Percentiles rank a stretch among this genome's conserved stretches.
Conservation (phyloP, 2,113 vertebrate species). For the Arvicanthis niloticus region DNA sequence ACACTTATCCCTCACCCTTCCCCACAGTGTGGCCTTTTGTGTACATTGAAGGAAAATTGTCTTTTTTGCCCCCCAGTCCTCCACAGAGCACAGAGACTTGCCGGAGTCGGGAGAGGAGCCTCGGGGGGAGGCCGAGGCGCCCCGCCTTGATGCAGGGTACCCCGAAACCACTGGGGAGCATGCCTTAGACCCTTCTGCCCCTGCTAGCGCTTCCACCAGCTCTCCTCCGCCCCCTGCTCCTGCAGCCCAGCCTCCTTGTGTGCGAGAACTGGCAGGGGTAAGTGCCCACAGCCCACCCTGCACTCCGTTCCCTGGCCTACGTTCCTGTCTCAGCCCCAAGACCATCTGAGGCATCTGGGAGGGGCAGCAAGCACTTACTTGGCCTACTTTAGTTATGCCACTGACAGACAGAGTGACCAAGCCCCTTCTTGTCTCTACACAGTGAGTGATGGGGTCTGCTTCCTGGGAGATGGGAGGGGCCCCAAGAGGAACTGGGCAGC, state of each 20-base stretch:
- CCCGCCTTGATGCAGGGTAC: conserved; percentile 80
- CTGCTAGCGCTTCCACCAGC: conserved; percentile 81
- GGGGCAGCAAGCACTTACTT: background rate
- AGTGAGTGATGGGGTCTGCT: background rate
- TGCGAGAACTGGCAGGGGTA: conserved; percentile 86
- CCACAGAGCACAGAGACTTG: conserved; percentile 88
- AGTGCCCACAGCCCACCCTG: conserved; percentile 80
- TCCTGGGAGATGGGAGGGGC: background rate
- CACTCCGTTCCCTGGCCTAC: background rate
- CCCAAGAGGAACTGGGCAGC: background rate
- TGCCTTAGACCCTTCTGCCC: conserved; percentile 84
- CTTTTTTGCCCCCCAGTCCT: conserved; percentile 89
- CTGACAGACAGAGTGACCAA: background rate
- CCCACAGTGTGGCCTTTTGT: conserved; percentile 65
- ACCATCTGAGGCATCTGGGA: background rate
- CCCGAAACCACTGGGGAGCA: conserved; percentile 83
- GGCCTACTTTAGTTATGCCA: background rate
- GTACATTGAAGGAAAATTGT: conserved; percentile 87
- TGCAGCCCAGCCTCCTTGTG: conserved; percentile 85
- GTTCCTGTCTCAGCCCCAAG: background rate
- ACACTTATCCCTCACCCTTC: background rate
- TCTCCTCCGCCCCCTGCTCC: conserved; percentile 78
- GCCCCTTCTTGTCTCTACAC: background rate
- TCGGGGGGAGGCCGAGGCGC: conserved; percentile 86
- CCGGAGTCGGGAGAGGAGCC: conserved; percentile 87